Conservation (phyloP, 2,888 invertebrate species). For the Gymnocheta viridis region DNA sequence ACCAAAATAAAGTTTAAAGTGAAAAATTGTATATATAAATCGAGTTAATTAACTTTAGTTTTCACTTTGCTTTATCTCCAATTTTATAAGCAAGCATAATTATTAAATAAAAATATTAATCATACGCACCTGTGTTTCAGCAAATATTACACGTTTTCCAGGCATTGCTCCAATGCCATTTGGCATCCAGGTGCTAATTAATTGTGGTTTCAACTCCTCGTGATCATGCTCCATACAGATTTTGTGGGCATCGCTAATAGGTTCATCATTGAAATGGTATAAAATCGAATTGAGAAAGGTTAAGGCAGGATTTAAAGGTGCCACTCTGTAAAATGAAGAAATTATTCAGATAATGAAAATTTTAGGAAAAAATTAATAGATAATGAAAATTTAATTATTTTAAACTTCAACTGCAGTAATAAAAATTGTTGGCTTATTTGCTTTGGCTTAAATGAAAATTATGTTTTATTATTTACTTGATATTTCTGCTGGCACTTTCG, state of each 20-base stretch:
- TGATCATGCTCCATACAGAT: constrained; percentile 94
- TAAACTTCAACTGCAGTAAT: not conserved
- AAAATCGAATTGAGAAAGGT: constrained; percentile 82
- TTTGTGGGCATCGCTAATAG: constrained; percentile 79
- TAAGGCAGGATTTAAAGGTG: constrained; percentile 81
- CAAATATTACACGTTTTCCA: constrained; percentile 91
- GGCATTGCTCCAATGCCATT: constrained; percentile 93
- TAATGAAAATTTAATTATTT: not conserved
- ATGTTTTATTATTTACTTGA: constrained; percentile 79
- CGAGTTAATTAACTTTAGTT: constrained; percentile 41
- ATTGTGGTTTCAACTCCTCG: constrained; percentile 91
- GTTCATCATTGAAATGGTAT: constrained; percentile 81
- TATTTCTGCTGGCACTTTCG: constrained; percentile 81
- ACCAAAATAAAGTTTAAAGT: constrained; percentile 32
- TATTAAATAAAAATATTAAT: not conserved
- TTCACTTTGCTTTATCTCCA: not conserved
- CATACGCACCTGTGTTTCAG: constrained; percentile 91
- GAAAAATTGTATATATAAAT: constrained; percentile 21
- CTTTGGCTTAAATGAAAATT: not conserved
- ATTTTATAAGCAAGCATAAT: not conserved
- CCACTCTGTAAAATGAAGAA: constrained; percentile 74
- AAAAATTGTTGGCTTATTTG: not conserved
- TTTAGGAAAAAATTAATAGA: not conserved
- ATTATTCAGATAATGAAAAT: not conserved
- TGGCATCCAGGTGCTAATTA: constrained; percentile 94